Evolutionary conservation across 1,140 invertebrate genomes (phyloP).

Genomic region (Aphelinus certus): DNA sequence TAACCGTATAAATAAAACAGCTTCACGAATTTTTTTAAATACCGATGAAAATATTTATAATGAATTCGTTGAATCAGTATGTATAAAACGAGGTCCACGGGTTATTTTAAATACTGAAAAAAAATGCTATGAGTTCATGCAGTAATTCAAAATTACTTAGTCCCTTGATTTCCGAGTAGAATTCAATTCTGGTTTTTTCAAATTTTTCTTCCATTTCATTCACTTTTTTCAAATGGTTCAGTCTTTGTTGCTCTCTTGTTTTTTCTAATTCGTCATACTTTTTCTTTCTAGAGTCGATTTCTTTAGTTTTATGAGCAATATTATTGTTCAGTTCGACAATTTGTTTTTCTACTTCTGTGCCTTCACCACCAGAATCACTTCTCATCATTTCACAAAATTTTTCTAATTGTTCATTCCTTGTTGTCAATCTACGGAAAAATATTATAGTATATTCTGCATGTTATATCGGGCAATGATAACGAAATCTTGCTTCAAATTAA

Average conservation of each 20-base stretch:
- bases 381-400: slow-evolving; percentile 28
- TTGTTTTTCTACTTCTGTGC: slow-evolving; percentile 45
- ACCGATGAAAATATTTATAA: too few species aligned
- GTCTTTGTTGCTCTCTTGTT: slow-evolving; percentile 38
- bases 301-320: slow-evolving; percentile 43
- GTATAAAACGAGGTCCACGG: too few species aligned
- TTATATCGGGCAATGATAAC: too few species aligned
- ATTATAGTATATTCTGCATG: too few species aligned
- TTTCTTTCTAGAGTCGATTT: slow-evolving; percentile 41
- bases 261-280: slow-evolving; percentile 43
- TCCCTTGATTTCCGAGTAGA: slow-evolving; percentile 49
- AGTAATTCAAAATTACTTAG: slow-evolving; percentile 45
- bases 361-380: slow-evolving; percentile 19
- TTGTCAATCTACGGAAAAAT: slow-evolving; percentile 48
- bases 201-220: slow-evolving; percentile 47
- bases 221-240: slow-evolving; percentile 43
- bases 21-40: too few species aligned
- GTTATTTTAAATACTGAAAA: too few species aligned
- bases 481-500: too few species aligned
- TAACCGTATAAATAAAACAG: too few species aligned
- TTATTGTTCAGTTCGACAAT: slow-evolving; percentile 51
- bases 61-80: too few species aligned
- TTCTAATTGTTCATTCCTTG: slow-evolving; percentile 48
- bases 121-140: too few species aligned
- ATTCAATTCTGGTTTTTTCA: slow-evolving; percentile 42